phyloP scores from a whole-genome alignment of 2,797 vertebrate genomes.

The Anomalospiza imberbis region DNA sequence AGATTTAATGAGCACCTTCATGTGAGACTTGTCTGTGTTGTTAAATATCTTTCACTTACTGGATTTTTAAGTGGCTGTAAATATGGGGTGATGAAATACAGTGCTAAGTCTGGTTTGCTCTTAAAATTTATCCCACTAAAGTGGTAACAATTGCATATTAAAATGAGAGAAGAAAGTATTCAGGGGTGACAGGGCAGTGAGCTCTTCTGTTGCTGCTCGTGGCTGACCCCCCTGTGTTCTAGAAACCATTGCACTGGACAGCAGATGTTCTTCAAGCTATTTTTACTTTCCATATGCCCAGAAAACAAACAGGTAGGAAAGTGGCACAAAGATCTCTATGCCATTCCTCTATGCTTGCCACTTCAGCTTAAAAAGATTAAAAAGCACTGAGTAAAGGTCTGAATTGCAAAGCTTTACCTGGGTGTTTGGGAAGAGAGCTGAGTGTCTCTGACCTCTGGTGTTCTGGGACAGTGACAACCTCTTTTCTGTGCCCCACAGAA shows the following conservation, averaged over 20 bases:
- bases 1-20: neutral
- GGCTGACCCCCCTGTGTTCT: neutral
- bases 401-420: neutral
- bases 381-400: neutral
- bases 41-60: neutral
- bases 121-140: neutral
- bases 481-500: constrained; percentile 72
- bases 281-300: neutral
- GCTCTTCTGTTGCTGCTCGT: neutral
- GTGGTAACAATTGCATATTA: neutral
- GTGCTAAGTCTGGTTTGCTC: neutral
- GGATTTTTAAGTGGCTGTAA: neutral
- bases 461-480: neutral
- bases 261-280: neutral
- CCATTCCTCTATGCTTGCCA: neutral
- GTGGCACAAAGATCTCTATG: neutral
- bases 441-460: neutral
- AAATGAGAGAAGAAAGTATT: neutral
- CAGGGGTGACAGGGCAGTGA: neutral
- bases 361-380: neutral
- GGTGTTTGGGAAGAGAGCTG: neutral
- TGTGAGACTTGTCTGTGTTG: neutral
- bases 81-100: neutral
- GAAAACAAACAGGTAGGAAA: neutral
- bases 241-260: neutral